Percentiles rank a stretch among this genome's conserved stretches.
Conservation (phyloP, 2,113 vertebrate species). For the Triplophysa rosa region DNA sequence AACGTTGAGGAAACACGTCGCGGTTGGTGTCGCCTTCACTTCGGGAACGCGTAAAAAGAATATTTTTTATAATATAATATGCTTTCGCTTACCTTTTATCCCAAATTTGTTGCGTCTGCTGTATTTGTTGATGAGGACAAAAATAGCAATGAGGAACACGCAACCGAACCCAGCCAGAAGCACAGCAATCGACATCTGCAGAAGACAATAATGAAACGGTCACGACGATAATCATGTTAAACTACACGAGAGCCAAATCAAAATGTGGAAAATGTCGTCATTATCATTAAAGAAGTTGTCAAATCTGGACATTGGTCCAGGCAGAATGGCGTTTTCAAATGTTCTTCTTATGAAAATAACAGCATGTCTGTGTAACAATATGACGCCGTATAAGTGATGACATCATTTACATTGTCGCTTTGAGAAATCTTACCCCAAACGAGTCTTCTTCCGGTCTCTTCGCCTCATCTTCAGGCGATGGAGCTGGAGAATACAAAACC, state of each 20-base stretch:
- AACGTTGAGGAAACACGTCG: slow-evolving; percentile 44
- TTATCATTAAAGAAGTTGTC: too few species aligned
- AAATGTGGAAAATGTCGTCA: too few species aligned
- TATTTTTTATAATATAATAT: background rate
- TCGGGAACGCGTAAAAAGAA: background rate
- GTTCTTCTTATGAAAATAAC: too few species aligned
- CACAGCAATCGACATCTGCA: slow-evolving; percentile 92
- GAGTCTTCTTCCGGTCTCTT: slow-evolving; percentile 53
- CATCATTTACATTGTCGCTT: too few species aligned
- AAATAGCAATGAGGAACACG: slow-evolving; percentile 91
- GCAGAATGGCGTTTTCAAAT: too few species aligned
- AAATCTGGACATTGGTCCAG: too few species aligned
- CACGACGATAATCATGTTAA: background rate
- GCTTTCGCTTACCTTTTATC: slow-evolving; percentile 89
- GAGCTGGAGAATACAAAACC: slow-evolving; percentile 45
- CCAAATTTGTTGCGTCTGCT: slow-evolving; percentile 95
- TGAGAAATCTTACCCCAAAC: slow-evolving; percentile 41
- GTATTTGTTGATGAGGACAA: slow-evolving; percentile 98
- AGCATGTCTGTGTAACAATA: too few species aligned
- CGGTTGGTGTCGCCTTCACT: background rate
- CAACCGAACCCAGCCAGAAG: slow-evolving; percentile 93
- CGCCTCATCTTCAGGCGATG: slow-evolving; percentile 43
- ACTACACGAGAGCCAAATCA: background rate
- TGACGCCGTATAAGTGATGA: too few species aligned
- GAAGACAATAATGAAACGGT: slow-evolving; percentile 23